These are phyloP conservation scores for Drosophila infuscata DNA, from an alignment of 2,888 invertebrate genomes.

Conservation along the genomic window DNA sequence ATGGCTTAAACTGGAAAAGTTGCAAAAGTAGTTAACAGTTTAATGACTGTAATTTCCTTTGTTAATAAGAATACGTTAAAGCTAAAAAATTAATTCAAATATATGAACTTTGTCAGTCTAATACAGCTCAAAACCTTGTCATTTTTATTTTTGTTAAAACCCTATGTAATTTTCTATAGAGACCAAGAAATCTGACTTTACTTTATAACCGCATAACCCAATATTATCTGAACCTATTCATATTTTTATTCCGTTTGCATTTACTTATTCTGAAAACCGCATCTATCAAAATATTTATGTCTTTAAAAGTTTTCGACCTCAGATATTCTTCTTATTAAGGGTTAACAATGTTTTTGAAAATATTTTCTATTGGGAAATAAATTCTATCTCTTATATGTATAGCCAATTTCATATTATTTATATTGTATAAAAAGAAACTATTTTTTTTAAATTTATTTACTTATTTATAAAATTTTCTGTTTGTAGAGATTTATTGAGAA, in stretches of 20 bases:
- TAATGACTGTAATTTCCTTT: neutral
- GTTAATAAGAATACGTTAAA: neutral
- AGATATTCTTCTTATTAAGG: neutral
- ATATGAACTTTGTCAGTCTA: neutral
- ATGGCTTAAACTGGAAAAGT: neutral
- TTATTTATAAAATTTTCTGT: neutral
- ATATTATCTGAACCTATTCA: neutral
- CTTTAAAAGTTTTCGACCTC: neutral
- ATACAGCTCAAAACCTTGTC: neutral
- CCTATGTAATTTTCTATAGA: neutral
- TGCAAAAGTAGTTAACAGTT: neutral
- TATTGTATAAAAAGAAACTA: neutral
- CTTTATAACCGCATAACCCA: neutral
- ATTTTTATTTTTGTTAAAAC: neutral
- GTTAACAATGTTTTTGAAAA: neutral
- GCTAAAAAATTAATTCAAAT: neutral
- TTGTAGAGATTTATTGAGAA: neutral
- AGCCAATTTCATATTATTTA: neutral
- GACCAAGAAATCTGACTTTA: too few relatives aligned
- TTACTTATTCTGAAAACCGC: neutral
- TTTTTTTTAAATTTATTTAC: neutral
- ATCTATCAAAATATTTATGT: rapidly evolving
- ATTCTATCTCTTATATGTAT: neutral
- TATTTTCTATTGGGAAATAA: neutral
- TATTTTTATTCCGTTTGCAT: neutral